Evolutionary conservation across 2,113 vertebrate species (phyloP), one percentile per base, ranked within the genome.

Genomic region (Percopsis transmontana): DNA sequence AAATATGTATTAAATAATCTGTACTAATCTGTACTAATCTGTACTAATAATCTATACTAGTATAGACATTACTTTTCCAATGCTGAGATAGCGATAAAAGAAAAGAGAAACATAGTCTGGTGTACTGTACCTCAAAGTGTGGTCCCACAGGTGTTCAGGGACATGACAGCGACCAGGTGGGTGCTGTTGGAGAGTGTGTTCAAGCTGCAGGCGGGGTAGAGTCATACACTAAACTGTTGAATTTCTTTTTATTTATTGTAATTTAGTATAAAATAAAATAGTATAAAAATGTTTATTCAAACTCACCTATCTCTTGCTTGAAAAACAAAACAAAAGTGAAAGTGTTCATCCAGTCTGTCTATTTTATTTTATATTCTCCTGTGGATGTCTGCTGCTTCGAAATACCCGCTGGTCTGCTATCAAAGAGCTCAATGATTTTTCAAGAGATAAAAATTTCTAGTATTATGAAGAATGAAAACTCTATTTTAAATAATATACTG

Each of bases 281-380:
- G n/a, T n/a, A n/a, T n/a, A 2, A 41, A 5, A 57, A 24, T 27
- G 14, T 4, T 40, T 6, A 27, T 41, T 21, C 6, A 64, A 65
- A 58, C 80, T 70, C 18, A 87, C 85, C 24, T 38, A 27, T 58
- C 19, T 14, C 1, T 45, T 14, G 73, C 84, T 59, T 89, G 82
- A 18, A 73, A 86, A 13, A 84, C 52, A 33, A 88, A 89, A 57
- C 85, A 89, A 40, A 90, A 67, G 5, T 85, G 77, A 40, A 87
- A 73, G 42, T 84, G 74, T 1, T 72, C 74, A 41, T 73, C 67
- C 15, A 76, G 0, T 16, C 85, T 23, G 62, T 88, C 84, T 85
- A 90, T 61, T 64, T 71, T 14, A 86, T 72, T 5, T 54, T 12
- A 42, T 51, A 72, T 19, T 73, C 39, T 0, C 41, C 74, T 24